These are phyloP conservation scores for Leucozona laternaria DNA, from an alignment of 2,888 invertebrate genomes.

Conservation along the genomic window DNA sequence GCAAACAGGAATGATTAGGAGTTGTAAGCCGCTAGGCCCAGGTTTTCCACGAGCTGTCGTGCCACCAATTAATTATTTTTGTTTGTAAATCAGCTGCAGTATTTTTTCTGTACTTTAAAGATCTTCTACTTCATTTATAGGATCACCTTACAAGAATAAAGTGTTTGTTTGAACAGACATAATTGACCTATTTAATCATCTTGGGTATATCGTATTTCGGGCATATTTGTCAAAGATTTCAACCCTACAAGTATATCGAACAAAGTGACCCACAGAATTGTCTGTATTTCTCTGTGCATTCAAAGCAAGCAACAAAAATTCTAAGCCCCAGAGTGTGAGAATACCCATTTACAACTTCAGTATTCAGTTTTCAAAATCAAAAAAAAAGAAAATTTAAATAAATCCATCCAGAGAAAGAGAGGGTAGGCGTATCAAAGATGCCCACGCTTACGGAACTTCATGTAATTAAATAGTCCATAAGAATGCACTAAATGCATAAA, in stretches of 20 bases:
- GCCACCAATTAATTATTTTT: too few relatives aligned
- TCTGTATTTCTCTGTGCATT: background rate
- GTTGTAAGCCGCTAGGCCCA: too few relatives aligned
- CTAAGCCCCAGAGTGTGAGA: constrained; percentile 17
- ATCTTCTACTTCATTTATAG: too few relatives aligned
- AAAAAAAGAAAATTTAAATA: background rate
- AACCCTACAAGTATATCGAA: constrained; percentile 34
- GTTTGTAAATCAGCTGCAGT: too few relatives aligned
- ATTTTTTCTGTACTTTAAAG: too few relatives aligned
- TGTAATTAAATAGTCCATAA: constrained; percentile 50
- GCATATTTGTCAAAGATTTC: constrained; percentile 51
- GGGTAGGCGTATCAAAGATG: constrained; percentile 55
- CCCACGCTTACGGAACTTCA: constrained; percentile 41
- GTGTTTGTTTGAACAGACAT: constrained; percentile 40
- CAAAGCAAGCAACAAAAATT: background rate
- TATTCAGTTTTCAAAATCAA: background rate
- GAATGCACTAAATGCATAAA: constrained; percentile 61
- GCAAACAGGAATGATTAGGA: too few relatives aligned
- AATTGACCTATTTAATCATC: constrained; percentile 39
- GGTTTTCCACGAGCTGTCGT: too few relatives aligned
- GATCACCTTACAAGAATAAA: too few relatives aligned
- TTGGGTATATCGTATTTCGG: constrained; percentile 39
- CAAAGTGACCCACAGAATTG: constrained; percentile 2
- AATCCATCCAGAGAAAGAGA: background rate
- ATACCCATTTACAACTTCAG: constrained; percentile 11